phyloP scores from a whole-genome alignment of 2,888 invertebrate genomes.

The Hypercompe scribonia region DNA sequence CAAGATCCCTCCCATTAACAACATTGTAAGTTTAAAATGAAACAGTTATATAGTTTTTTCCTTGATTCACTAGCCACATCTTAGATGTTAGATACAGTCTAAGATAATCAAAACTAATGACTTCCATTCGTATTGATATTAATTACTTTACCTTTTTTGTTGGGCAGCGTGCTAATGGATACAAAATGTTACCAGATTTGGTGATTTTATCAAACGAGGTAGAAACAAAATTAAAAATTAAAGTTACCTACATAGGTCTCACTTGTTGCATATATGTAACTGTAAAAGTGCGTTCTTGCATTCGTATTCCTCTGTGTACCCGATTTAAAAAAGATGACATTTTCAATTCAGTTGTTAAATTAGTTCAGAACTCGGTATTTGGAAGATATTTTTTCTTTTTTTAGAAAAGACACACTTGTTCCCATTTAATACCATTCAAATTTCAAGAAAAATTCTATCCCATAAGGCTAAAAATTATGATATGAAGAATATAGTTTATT shows the following conservation, averaged over 20 bases:
- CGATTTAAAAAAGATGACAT: too few species aligned
- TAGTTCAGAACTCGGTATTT: too few species aligned
- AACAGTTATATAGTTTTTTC: not conserved
- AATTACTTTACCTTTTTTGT: conserved; percentile 45
- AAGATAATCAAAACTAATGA: conserved; percentile 45
- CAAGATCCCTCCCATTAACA: too few species aligned
- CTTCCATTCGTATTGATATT: conserved; percentile 33
- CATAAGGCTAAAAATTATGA: too few species aligned
- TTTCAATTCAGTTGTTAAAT: too few species aligned
- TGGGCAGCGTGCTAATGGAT: conserved; percentile 50
- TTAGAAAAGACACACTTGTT: too few species aligned
- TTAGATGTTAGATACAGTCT: not conserved
- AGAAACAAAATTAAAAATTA: not conserved
- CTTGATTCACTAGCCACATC: not conserved
- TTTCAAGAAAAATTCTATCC: too few species aligned
- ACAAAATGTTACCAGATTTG: conserved; percentile 50
- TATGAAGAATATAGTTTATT: too few species aligned
- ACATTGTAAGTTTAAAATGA: not conserved
- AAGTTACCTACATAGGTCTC: not conserved
- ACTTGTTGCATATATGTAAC: not conserved
- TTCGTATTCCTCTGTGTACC: too few species aligned
- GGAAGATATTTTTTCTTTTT: too few species aligned
- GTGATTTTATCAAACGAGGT: conserved; percentile 15
- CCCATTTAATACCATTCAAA: too few species aligned
- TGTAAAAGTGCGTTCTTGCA: too few species aligned